A percentile compares a stretch with the other conserved stretches of the same genome.
Conservation (phyloP, 2,113 vertebrate species). For the Edolisoma coerulescens region DNA sequence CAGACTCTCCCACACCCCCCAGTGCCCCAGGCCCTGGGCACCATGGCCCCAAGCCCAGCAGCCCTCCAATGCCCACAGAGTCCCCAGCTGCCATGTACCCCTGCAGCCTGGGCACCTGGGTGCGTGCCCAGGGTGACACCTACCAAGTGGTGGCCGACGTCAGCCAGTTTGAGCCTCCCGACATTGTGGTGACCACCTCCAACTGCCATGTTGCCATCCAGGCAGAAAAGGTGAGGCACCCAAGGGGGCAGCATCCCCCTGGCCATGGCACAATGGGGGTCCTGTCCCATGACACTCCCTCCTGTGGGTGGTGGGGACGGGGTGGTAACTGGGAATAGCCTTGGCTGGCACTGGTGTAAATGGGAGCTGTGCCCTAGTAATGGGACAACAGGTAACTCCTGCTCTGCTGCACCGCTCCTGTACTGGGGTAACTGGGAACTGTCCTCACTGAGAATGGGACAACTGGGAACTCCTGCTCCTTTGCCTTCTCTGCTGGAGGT, state of each 20-base stretch:
- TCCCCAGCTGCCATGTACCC: conserved; percentile 36
- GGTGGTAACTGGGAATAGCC: not conserved
- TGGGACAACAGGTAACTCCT: not conserved
- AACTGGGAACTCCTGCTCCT: fast-evolving
- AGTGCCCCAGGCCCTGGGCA: too few species aligned
- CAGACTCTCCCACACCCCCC: not conserved
- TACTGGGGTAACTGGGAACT: not conserved
- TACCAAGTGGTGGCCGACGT: conserved; percentile 80
- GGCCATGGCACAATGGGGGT: fast-evolving
- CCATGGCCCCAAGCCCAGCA: fast-evolving
- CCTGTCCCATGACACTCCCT: fast-evolving
- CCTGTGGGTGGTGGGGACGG: fast-evolving
- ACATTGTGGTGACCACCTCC: conserved; percentile 82
- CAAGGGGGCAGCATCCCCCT: fast-evolving
- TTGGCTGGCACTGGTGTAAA: not conserved
- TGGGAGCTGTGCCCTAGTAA: not conserved
- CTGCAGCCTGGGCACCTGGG: conserved; percentile 57
- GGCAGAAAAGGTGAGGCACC: conserved; percentile 79
- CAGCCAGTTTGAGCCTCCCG: conserved; percentile 83
- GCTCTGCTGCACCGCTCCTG: not conserved
- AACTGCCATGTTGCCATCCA: conserved; percentile 78
- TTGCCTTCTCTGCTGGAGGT: not conserved
- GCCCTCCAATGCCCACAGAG: not conserved
- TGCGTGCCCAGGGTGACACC: conserved; percentile 67
- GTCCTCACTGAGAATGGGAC: not conserved